A percentile compares a stretch with the other conserved stretches of the same genome.
Evolutionary conservation across 2,113 vertebrate genomes (phyloP).

Genomic region (Nesospiza acunhae): DNA sequence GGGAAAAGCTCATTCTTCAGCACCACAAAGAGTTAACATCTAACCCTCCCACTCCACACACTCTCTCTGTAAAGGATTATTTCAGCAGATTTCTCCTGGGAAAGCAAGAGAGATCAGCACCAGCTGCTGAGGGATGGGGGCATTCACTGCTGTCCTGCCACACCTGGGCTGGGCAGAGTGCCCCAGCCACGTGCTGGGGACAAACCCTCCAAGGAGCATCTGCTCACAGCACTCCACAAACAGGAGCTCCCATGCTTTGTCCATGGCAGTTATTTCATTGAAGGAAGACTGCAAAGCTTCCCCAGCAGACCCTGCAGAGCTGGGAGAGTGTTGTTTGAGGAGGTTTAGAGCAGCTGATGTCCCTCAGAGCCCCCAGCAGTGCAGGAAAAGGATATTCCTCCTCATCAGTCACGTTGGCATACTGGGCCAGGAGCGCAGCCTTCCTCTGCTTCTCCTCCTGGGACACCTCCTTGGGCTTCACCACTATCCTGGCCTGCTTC

Average conservation of each 20-base stretch:
- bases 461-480: slow-evolving; percentile 87
- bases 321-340: accelerated
- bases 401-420: slow-evolving; percentile 90
- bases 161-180: neutral
- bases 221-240: neutral
- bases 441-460: slow-evolving; percentile 88
- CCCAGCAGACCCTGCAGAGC: neutral
- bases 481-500: slow-evolving; percentile 96
- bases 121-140: neutral
- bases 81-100: neutral
- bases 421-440: slow-evolving; percentile 92
- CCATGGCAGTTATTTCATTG: neutral
- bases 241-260: neutral
- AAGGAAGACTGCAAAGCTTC: neutral
- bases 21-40: neutral
- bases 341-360: neutral
- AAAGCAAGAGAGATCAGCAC: neutral
- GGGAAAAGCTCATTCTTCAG: neutral
- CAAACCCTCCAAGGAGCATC: neutral
- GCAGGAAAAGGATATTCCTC: slow-evolving; percentile 96
- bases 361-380: neutral
- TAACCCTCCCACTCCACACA: neutral
- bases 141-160: neutral
- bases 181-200: accelerated
- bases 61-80: neutral